A percentile compares a stretch with the other conserved stretches of the same genome.
phyloP scores from a whole-genome alignment of 2,888 invertebrate genomes.

The Lasioglossum malachurum region DNA sequence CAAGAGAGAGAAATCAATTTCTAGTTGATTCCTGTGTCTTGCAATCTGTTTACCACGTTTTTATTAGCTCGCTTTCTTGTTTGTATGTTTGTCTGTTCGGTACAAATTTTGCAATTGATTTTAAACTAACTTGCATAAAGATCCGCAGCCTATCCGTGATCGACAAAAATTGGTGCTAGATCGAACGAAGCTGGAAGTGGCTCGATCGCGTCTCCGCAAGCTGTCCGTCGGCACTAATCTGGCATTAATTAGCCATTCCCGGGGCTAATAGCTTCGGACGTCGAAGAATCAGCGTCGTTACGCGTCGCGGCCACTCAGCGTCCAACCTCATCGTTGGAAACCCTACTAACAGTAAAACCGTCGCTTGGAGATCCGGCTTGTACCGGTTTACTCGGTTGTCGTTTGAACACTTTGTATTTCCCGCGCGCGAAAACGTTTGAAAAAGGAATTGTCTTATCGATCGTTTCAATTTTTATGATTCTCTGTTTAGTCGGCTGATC shows the following conservation, averaged over 20 bases:
- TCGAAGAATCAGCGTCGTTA: background rate
- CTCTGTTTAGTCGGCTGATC: background rate
- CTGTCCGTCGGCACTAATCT: background rate
- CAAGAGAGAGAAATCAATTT: background rate
- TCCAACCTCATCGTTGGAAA: slow-evolving; percentile 23
- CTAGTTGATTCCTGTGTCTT: background rate
- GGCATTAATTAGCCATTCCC: background rate
- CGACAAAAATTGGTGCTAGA: background rate
- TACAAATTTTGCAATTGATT: no score
- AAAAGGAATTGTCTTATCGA: background rate
- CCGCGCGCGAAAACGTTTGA: background rate
- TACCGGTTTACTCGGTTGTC: slow-evolving; percentile 18
- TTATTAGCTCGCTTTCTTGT: no score
- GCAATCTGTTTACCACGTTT: no score
- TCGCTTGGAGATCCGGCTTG: slow-evolving; percentile 13
- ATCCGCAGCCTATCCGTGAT: background rate
- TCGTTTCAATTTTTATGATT: background rate
- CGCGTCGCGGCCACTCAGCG: background rate
- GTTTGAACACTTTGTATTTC: background rate
- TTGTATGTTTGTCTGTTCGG: no score
- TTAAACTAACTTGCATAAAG: background rate
- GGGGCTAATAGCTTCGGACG: slow-evolving; percentile 13
- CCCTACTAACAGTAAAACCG: background rate
- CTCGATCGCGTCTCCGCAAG: background rate
- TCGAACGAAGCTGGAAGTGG: background rate